phyloP scores from a whole-genome alignment of 1,140 invertebrate genomes.

The Ips typographus region DNA sequence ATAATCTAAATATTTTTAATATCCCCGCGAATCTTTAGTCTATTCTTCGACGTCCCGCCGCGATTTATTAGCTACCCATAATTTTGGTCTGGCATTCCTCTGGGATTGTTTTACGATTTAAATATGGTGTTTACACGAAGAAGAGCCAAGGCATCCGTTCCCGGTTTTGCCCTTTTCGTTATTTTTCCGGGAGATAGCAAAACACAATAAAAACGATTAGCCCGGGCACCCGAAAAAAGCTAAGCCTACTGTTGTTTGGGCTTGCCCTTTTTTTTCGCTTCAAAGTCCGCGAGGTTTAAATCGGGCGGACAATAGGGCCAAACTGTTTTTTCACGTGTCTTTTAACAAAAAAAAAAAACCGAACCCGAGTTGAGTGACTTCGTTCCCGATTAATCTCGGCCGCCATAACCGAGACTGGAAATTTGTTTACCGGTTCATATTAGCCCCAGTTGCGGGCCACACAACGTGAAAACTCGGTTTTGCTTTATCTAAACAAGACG shows the following conservation, averaged over 20 bases:
- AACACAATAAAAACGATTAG: slow-evolving; percentile 4
- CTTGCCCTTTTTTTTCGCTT: not conserved
- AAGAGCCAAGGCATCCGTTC: not conserved
- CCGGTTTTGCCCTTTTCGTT: slow-evolving; percentile 7
- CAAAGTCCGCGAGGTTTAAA: slow-evolving; percentile 6
- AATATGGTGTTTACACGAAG: slow-evolving; percentile 3
- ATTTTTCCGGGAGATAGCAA: not conserved
- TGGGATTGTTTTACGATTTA: not conserved
- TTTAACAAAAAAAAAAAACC: too few relatives aligned
- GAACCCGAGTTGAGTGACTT: too few relatives aligned
- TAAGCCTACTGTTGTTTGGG: not conserved
- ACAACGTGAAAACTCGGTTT: slow-evolving; percentile 32
- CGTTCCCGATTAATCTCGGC: not conserved
- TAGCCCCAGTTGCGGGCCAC: slow-evolving; percentile 31
- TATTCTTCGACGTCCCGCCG: slow-evolving; percentile 23
- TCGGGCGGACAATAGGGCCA: slow-evolving; percentile 12
- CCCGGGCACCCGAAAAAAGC: not conserved
- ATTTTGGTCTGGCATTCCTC: not conserved
- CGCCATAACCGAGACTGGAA: not conserved
- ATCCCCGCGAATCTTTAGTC: slow-evolving; percentile 25
- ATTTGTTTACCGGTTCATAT: slow-evolving; percentile 18
- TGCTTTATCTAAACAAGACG: slow-evolving; percentile 36
- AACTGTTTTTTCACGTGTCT: slow-evolving; percentile 16
- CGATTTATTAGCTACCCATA: slow-evolving; percentile 24
- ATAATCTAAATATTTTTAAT: slow-evolving; percentile 33